Conservation (phyloP, 2,113 vertebrate genomes). For the Felis catus region F.catus_Fca126_mat1.0 CM031414.1:45122001-45122500, state of each 20-base stretch:
- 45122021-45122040: not conserved
- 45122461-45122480: not conserved
- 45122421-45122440: not conserved
- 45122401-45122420: not conserved
- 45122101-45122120: conserved; percentile 11
- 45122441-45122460: not conserved
- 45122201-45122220: conserved; percentile 85
- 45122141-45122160: conserved; percentile 84
- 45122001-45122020: conserved; percentile 42
- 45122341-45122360: not conserved
- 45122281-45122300: conserved; percentile 84
- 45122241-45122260: conserved; percentile 87
- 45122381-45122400: not conserved
- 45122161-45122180: conserved; percentile 86
- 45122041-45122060: not conserved
- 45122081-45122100: not conserved
- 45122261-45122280: conserved; percentile 82
- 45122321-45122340: not conserved
- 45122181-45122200: conserved; percentile 83
- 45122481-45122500: not conserved
- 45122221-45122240: conserved; percentile 79
- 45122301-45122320: not conserved
- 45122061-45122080: not conserved
- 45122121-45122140: not conserved
- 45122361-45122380: not conserved